These are phyloP conservation scores for Nemotelus nigrinus DNA, from an alignment of 2,888 invertebrate species.

Conservation along the genomic window DNA sequence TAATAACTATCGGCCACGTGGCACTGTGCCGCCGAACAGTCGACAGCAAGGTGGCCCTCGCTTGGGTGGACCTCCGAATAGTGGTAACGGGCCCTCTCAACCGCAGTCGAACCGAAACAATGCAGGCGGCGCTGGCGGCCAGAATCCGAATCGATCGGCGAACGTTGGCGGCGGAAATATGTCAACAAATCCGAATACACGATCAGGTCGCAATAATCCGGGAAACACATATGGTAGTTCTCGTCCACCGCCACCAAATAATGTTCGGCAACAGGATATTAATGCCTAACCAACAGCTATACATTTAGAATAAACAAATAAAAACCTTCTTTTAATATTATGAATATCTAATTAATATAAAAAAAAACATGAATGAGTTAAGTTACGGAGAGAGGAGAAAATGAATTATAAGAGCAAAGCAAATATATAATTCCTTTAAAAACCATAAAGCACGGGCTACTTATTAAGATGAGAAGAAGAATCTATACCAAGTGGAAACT, in stretches of 20 bases:
- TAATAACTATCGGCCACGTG: conserved; percentile 49
- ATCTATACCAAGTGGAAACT: conserved; percentile 25
- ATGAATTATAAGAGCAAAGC: conserved; percentile 3
- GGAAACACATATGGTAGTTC: conserved; percentile 44
- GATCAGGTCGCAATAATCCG: conserved; percentile 42
- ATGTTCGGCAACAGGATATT: conserved; percentile 48
- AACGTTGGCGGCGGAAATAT: conserved; percentile 43
- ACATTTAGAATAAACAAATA: conserved; percentile 34
- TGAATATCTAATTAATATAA: conserved; percentile 39
- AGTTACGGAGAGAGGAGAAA: not conserved
- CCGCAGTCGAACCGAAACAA: conserved; percentile 21
- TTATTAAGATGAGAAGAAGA: conserved; percentile 29
- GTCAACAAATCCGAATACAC: conserved; percentile 36
- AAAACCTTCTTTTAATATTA: conserved; percentile 38
- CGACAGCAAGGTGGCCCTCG: conserved; percentile 44
- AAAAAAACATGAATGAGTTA: not conserved
- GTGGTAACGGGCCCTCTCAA: conserved; percentile 48
- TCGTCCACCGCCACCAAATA: conserved; percentile 48
- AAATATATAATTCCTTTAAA: conserved; percentile 48
- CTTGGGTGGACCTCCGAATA: conserved; percentile 53
- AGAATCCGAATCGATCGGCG: conserved; percentile 6
- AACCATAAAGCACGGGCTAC: conserved; percentile 25
- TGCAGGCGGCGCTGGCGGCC: conserved; percentile 1
- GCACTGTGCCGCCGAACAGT: conserved; percentile 29
- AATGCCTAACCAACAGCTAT: conserved; percentile 49